Conservation (phyloP, 2,113 vertebrate species). For the Spea multiplicata region DNA sequence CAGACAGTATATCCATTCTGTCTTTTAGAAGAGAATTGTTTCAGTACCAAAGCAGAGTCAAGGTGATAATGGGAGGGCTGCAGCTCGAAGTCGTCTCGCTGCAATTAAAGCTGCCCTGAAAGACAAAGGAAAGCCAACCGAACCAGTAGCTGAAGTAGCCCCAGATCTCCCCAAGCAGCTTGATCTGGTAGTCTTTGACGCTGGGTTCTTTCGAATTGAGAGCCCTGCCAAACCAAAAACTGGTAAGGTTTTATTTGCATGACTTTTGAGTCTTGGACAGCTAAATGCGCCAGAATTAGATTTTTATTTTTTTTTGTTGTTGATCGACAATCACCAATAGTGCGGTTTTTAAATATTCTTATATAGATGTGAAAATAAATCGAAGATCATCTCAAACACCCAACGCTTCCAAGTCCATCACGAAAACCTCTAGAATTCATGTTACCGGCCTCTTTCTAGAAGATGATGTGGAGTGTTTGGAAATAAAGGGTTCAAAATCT, state of each 20-base stretch:
- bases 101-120: constrained; percentile 84
- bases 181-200: constrained; percentile 78
- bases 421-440: not conserved
- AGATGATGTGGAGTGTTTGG: not conserved
- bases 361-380: constrained; percentile 24
- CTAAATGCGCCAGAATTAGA: too few relatives aligned
- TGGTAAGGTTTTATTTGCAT: constrained; percentile 62
- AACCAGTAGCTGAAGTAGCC: not conserved
- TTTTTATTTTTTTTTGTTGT: not conserved
- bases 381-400: not conserved
- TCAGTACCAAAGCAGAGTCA: constrained; percentile 57
- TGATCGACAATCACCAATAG: constrained; percentile 14
- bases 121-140: constrained; percentile 54
- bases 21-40: constrained; percentile 69
- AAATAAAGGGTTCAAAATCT: not conserved
- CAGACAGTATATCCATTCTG: not conserved
- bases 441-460: constrained; percentile 5
- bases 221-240: constrained; percentile 76
- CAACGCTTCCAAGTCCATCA: constrained; percentile 39
- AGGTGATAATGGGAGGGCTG: constrained; percentile 59
- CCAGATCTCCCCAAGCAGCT: constrained; percentile 41
- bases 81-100: constrained; percentile 78
- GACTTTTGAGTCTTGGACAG: not conserved
- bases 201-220: constrained; percentile 85
- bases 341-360: constrained; percentile 44